Evolutionary conservation across 2,888 invertebrate genomes (phyloP), one percentile per base, ranked within the genome.

Genomic region (Ophion ventricosus): DNA sequence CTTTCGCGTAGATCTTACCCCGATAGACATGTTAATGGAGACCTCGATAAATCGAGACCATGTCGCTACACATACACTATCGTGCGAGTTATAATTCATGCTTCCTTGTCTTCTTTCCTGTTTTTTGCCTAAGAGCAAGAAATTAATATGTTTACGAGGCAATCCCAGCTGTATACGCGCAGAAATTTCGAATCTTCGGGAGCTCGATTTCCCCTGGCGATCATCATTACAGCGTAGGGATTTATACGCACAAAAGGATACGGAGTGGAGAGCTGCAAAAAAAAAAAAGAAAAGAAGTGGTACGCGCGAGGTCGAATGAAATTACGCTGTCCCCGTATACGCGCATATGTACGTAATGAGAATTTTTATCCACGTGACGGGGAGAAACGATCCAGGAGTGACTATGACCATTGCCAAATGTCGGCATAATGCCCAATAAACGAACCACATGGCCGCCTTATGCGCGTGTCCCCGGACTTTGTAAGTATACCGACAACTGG

Each of bases 1-100:
- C 80, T 87, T 87, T 64, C 79, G 66, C 84, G 85, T 87, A 88
- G 89, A 91, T 91, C 85, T 54, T 40, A 74, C 40, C 29, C 29
- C 74, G 91, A 91, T 91, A 91, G 72, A 85, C 84, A 89, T 87
- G 89, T 87, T 90, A 90, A 91, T 89, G 66, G 40, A 54, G 54
- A 35, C 26, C 49, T 87, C 84, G 35, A 88, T 86, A 87, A 88
- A 91, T 90, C 88, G 88, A 90, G 90, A 89, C 87, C 78, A 84
- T 74, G 64, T 40, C 54, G 25, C 35, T 7, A 17, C 49, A 49
- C 49, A 74, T 56, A 69, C 26, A 63, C 43, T 35, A 35, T 35
- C 73, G 43, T 29, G 20, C 57, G 20, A 1, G n/a, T 3, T 49
- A 49, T 56, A 56, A n/a, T 59, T 40, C 8, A 56, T 79, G 17